Evolutionary conservation across 1,140 invertebrate genomes (phyloP).

Genomic region (Drosophila pallidifrons): DNA sequence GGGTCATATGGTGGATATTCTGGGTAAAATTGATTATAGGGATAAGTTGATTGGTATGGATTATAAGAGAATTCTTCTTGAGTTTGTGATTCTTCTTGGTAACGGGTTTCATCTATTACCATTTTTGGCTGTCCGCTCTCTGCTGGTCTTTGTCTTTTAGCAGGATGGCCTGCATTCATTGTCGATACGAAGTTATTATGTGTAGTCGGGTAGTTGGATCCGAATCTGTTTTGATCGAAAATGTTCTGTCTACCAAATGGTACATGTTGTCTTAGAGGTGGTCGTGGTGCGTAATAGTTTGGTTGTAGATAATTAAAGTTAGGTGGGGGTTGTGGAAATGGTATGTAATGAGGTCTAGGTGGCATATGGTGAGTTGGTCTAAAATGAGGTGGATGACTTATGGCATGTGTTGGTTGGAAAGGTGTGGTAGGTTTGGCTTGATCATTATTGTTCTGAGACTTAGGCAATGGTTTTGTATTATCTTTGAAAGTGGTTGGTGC

Average conservation of each 20-base stretch:
- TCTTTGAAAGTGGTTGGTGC: background rate
- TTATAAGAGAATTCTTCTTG: too few relatives aligned
- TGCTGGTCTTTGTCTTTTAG: background rate
- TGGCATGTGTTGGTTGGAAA: background rate
- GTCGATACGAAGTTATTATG: background rate
- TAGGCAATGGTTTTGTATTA: background rate
- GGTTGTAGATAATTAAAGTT: background rate
- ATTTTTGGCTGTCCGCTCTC: slow-evolving; percentile 1
- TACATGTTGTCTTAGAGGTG: background rate
- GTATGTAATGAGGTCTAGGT: background rate
- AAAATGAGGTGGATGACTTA: too few relatives aligned
- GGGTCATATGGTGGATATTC: too few relatives aligned
- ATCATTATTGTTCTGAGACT: background rate
- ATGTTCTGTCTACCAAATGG: background rate
- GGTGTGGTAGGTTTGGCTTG: slow-evolving; percentile 10
- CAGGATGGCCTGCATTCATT: background rate
- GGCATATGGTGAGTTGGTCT: background rate
- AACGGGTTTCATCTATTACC: too few relatives aligned
- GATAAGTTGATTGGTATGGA: too few relatives aligned
- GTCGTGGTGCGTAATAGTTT: background rate
- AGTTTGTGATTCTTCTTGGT: too few relatives aligned
- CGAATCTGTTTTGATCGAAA: slow-evolving; percentile 1
- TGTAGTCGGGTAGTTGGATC: background rate
- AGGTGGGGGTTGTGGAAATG: background rate
- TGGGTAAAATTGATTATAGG: too few relatives aligned